These are phyloP conservation scores for Plecturocebus donacophilus DNA, from an alignment of 2,113 vertebrate species.

Conservation along the genomic window DNA sequence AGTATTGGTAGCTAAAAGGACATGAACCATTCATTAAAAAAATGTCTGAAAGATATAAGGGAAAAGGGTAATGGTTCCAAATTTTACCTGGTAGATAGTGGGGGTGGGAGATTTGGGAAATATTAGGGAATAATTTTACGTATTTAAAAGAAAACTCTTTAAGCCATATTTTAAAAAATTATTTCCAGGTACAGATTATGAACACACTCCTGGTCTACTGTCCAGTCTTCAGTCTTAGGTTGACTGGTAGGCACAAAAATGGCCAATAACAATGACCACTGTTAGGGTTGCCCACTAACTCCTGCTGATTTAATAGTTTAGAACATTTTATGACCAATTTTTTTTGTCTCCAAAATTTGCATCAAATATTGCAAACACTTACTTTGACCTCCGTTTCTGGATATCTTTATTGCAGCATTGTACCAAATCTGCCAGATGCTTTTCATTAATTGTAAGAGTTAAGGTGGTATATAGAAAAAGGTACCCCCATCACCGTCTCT, in stretches of 20 bases:
- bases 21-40: background rate
- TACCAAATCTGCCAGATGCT: background rate
- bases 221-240: background rate
- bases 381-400: background rate
- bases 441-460: background rate
- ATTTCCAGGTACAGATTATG: background rate
- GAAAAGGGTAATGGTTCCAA: background rate
- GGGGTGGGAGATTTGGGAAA: background rate
- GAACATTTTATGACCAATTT: background rate
- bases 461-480: background rate
- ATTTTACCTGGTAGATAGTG: background rate
- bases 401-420: background rate
- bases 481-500: background rate
- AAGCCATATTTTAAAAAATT: background rate
- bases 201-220: background rate
- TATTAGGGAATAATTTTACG: background rate
- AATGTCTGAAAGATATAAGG: background rate
- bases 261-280: background rate
- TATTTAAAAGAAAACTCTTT: background rate
- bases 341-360: background rate
- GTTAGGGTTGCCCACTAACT: background rate
- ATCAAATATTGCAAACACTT: background rate
- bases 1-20: background rate
- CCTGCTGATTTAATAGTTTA: background rate
- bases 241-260: background rate